Evolutionary conservation across 2,797 vertebrate genomes (phyloP), one percentile per base, ranked within the genome.

Genomic region (Danio kyathit): DNA sequence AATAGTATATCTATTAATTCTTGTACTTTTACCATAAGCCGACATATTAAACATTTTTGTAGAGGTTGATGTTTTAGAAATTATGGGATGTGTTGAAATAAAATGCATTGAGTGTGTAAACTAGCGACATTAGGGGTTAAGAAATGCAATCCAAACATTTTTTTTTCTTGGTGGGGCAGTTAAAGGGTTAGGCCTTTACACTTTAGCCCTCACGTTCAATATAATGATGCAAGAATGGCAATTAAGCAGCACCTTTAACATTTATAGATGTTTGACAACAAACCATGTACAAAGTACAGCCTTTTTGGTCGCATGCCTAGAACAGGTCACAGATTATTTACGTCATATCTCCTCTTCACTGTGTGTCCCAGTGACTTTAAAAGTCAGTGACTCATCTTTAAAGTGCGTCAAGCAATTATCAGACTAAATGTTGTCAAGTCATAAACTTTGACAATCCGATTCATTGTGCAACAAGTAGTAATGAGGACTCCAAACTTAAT

Each of bases 401-500:
- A 75, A 66, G 60, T 46, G 19, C 19, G 60, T 77, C 29, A 65
- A 66, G 59, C 2, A 11, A 19, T 72, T 76, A 76, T 71, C 52
- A 66, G 52, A 76, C 9, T 29, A 60, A 11, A 57, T 4, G 7
- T 19, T n/a, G 14, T 41, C 51, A 49, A 44, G 10, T 49, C 19
- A 56, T 66, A 54, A 38, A 19, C 57, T 64, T 40, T 19, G 8
- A 46, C 61, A 63, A 60, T 43, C 21, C 51, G 17, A 14, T 51
- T 17, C 6, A n/a, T 19, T 61, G 44, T 41, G 21, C 12, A 71
- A 17, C 10, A 44, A 21, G 43, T 74, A 51, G 17, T 43, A 72
- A 84, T 63, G 12, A 82, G 6, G 44, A 85, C 19, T 74, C 60
- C 60, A 66, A 67, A 72, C 54, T 40, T 67, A 66, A 40, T 51